phyloP scores from a whole-genome alignment of 2,797 vertebrate species.

The Glyptemys insculpta region DNA sequence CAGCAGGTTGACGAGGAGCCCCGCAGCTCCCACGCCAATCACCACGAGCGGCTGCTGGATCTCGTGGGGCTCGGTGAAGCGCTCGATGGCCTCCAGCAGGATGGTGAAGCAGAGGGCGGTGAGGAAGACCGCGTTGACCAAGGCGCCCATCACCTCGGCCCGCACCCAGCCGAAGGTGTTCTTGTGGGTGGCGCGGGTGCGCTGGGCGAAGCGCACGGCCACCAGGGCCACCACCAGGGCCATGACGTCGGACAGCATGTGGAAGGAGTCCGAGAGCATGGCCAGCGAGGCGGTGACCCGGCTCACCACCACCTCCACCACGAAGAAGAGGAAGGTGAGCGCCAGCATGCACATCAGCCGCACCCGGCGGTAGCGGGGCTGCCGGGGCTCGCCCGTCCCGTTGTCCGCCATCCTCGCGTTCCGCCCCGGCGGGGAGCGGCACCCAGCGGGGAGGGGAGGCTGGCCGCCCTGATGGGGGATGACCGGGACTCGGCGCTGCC shows the following conservation, averaged over 20 bases:
- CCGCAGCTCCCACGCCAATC: slow-evolving; percentile 91
- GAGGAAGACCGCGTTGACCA: slow-evolving; percentile 97
- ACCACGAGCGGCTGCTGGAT: slow-evolving; percentile 92
- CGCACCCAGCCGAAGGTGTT: slow-evolving; percentile 99
- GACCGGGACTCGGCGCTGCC: neutral
- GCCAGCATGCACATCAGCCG: slow-evolving; percentile 95
- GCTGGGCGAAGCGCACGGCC: slow-evolving; percentile 94
- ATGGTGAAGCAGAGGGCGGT: slow-evolving; percentile 98
- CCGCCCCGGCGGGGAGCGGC: neutral
- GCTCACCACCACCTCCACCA: slow-evolving; percentile 97
- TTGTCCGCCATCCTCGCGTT: slow-evolving; percentile 84
- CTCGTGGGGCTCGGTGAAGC: slow-evolving; percentile 93
- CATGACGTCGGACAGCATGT: slow-evolving; percentile 98
- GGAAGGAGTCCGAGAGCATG: slow-evolving; percentile 99
- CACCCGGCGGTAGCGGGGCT: slow-evolving; percentile 78
- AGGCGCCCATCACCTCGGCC: slow-evolving; percentile 98
- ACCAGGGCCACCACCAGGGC: slow-evolving; percentile 95
- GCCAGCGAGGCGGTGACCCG: slow-evolving; percentile 93
- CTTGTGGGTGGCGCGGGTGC: slow-evolving; percentile 93
- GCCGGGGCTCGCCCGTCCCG: slow-evolving; percentile 80
- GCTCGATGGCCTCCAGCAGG: slow-evolving; percentile 94
- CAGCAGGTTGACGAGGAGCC: slow-evolving; percentile 92
- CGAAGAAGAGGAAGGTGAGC: slow-evolving; percentile 94
- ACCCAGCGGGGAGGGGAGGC: neutral
- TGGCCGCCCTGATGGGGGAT: slow-evolving; percentile 21